These are phyloP conservation scores for Rattus rattus DNA, from an alignment of 2,113 vertebrate species.

Conservation along the genomic window DNA sequence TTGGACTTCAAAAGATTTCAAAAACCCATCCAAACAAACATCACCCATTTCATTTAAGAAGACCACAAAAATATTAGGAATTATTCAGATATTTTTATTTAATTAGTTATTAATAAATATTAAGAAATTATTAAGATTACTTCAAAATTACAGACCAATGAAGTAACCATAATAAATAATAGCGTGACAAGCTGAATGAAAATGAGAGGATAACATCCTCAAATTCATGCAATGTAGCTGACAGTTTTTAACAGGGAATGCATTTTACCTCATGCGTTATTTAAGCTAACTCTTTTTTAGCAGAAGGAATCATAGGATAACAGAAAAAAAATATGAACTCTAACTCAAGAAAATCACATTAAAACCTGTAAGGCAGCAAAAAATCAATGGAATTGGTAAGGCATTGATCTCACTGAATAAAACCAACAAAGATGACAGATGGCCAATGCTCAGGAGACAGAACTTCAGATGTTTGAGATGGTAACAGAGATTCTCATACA, in stretches of 20 bases:
- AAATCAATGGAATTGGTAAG: neutral
- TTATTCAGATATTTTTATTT: neutral
- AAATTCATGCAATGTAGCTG: neutral
- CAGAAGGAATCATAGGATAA: neutral
- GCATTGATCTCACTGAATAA: neutral
- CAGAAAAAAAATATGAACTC: neutral
- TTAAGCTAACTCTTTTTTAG: neutral
- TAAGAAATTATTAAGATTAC: neutral
- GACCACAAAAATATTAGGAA: neutral
- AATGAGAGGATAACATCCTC: neutral
- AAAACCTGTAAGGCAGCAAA: neutral
- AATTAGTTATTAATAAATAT: too few species aligned
- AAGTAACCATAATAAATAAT: neutral
- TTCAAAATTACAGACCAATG: neutral
- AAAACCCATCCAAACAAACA: neutral
- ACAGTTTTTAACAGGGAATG: neutral
- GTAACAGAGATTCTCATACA: neutral
- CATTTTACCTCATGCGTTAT: neutral
- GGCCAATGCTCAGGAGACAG: neutral
- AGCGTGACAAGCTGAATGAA: neutral
- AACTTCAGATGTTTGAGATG: neutral
- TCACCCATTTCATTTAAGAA: neutral
- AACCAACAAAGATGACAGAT: neutral
- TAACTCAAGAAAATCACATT: neutral
- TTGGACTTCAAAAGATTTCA: neutral